Conservation (phyloP, 2,113 vertebrate species). For the Natator depressus region DNA sequence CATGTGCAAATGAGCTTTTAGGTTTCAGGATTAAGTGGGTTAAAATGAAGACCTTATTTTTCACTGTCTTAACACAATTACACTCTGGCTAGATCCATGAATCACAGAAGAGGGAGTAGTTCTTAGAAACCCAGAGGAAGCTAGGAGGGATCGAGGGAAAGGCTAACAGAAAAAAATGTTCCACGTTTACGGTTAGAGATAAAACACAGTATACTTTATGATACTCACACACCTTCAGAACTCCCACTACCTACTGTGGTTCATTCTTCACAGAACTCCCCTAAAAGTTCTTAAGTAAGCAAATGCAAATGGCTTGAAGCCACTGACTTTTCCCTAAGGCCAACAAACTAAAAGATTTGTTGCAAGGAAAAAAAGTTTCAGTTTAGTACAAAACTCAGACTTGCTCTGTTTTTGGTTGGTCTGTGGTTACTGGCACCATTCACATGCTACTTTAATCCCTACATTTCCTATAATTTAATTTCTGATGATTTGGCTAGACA, state of each 20-base stretch:
- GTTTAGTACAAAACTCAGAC: neutral
- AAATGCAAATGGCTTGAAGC: rapidly evolving
- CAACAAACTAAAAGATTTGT: neutral
- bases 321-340: neutral
- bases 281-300: neutral
- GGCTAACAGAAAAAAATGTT: neutral
- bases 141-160: neutral
- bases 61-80: neutral
- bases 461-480: conserved; percentile 39
- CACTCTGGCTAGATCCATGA: neutral
- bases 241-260: conserved; percentile 7
- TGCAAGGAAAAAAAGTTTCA: neutral
- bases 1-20: neutral
- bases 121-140: neutral
- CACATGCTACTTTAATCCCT: conserved; percentile 26
- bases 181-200: neutral
- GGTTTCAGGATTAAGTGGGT: neutral
- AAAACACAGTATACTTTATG: neutral
- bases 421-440: conserved; percentile 13
- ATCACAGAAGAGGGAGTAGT: neutral
- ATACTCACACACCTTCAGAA: neutral
- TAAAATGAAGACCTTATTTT: conserved; percentile 10
- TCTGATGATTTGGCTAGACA: conserved; percentile 35
- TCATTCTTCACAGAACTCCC: neutral
- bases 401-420: neutral